Conservation (phyloP, 1,140 invertebrate genomes). For the Gonatopus flavifemur region DNA sequence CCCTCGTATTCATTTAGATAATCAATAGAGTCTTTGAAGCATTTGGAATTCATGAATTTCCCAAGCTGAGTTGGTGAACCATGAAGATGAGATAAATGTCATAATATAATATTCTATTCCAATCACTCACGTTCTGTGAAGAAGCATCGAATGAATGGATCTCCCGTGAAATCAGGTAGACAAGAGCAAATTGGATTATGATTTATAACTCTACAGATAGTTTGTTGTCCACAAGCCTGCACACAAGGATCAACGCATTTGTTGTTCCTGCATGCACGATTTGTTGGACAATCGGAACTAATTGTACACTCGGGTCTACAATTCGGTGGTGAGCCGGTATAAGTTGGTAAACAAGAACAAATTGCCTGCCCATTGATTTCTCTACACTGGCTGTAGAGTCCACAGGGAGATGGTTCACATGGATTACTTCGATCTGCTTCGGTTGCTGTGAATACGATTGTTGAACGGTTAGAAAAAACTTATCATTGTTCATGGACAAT, state of each 20-base stretch:
- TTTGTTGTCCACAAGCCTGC: conserved; percentile 68
- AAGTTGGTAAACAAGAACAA: conserved; percentile 67
- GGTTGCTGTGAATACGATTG: conserved; percentile 9
- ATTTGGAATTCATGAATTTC: no score
- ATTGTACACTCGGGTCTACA: conserved; percentile 71
- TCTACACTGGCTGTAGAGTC: conserved; percentile 69
- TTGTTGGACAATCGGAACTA: conserved; percentile 65
- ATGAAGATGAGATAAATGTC: conserved; percentile 49
- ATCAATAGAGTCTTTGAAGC: no score
- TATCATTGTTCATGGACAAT: neutral
- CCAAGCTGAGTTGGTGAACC: conserved; percentile 61
- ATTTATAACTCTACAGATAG: conserved; percentile 66
- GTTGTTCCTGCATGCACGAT: conserved; percentile 65
- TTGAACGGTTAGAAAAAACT: neutral
- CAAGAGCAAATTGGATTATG: conserved; percentile 71
- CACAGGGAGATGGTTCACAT: conserved; percentile 72
- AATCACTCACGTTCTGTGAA: conserved; percentile 54
- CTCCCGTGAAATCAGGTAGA: conserved; percentile 66
- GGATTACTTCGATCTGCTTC: conserved; percentile 58
- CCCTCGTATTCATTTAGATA: no score
- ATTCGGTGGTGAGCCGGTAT: conserved; percentile 70
- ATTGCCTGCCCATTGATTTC: conserved; percentile 64
- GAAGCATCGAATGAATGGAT: conserved; percentile 68
- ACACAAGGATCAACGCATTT: conserved; percentile 73
- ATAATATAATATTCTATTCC: conserved; percentile 58